phyloP scores from a whole-genome alignment of 92 coral and sea anemone genomes.

The Plumapathes pennacea region DNA sequence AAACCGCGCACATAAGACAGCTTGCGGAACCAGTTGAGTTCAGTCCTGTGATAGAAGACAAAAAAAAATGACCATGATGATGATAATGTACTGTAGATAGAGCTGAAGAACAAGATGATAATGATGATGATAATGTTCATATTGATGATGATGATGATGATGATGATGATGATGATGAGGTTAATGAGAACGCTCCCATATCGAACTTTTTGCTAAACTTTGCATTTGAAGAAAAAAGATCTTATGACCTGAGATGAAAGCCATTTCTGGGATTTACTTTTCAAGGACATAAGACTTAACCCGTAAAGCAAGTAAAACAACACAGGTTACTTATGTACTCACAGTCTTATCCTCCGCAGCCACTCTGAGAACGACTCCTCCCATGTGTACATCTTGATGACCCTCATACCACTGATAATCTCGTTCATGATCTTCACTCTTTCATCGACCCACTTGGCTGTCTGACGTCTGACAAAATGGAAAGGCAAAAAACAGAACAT shows the following conservation, averaged over 20 bases:
- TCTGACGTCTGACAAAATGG: not conserved
- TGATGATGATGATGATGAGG: too few species aligned
- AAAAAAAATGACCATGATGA: not conserved
- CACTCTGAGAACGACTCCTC: conserved; percentile 63
- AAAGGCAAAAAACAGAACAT: not conserved
- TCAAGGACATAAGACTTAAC: too few species aligned
- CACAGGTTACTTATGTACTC: conserved; percentile 15
- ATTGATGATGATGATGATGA: too few species aligned
- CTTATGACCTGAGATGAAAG: too few species aligned
- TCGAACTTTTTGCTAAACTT: too few species aligned
- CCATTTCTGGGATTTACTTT: too few species aligned
- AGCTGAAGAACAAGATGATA: too few species aligned
- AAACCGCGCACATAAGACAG: conserved; percentile 49
- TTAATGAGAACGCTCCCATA: too few species aligned
- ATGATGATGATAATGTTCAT: too few species aligned
- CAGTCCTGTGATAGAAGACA: conserved; percentile 38
- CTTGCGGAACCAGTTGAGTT: conserved; percentile 64
- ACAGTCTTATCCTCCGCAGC: conserved; percentile 66
- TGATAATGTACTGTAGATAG: too few species aligned
- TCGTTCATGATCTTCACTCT: conserved; percentile 86
- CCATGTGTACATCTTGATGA: conserved; percentile 88
- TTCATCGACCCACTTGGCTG: conserved; percentile 60
- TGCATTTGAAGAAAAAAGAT: too few species aligned
- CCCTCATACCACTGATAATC: conserved; percentile 80
- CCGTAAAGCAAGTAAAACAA: not conserved